Evolutionary conservation across 2,888 invertebrate species (phyloP), one percentile per base, ranked within the genome.

Genomic region (Luffia ferchaultella): DNA sequence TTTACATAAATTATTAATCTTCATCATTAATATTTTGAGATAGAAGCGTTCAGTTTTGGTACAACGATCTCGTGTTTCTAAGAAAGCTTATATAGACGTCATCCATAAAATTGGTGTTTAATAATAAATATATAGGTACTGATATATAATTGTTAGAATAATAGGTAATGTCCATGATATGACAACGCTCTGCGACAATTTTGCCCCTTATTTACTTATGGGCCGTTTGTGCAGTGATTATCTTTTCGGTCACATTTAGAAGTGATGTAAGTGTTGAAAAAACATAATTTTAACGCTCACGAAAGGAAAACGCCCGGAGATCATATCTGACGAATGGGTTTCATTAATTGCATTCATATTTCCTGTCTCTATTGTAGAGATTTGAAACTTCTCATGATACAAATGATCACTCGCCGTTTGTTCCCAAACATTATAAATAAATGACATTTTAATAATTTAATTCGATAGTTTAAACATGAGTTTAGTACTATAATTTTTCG

Each of bases 221-320:
- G n/a, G 61, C 61, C 53, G 58, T 59, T 61, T 62, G 63, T 60
- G 58, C 62, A 61, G 55, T 60, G 57, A 70, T 69, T 68, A 67
- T 67, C 66, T 70, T 67, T 68, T 70, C 63, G 68, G 66, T 70
- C 67, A 68, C 62, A 71, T 74, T 75, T 68, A 63, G 63, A 58
- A 60, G 62, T 71, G 68, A 58, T 62, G 61, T 64, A 68, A 68
- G 70, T 70, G 75, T 73, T 68, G 72, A 76, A 79, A 76, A 76
- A 75, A 71, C 61, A 64, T 70, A 69, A 73, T 76, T 70, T 68
- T 63, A 62, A 64, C 67, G 66, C 73, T 71, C 77, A 76, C 77
- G 74, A 70, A 70, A 71, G 65, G 30, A 30, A 30, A 30, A 30
- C 30, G 30, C 62, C 61, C 60, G 64, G 59, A 60, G 57, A 30